Conservation (phyloP, 2,113 vertebrate genomes). For the Monarcha castaneiventris region DNA sequence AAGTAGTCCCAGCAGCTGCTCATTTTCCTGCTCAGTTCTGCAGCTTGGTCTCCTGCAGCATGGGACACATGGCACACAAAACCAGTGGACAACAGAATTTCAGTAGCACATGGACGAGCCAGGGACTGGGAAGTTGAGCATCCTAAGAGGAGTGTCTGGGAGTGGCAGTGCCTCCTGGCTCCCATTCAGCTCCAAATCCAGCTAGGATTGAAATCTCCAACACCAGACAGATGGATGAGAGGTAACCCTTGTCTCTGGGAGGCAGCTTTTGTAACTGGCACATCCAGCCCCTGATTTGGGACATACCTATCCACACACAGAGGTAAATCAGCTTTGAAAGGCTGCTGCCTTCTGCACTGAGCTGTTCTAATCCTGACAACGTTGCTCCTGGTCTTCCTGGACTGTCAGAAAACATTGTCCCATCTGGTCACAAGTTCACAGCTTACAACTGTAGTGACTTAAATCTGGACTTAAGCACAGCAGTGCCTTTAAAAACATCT, state of each 20-base stretch:
- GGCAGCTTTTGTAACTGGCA: not conserved
- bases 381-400: not conserved
- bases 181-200: not conserved
- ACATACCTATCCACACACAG: no score
- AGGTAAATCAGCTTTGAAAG: not conserved
- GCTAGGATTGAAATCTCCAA: not conserved
- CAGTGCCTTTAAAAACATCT: not conserved
- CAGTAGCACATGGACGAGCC: rapidly evolving
- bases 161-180: not conserved
- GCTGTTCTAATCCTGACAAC: not conserved
- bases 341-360: not conserved
- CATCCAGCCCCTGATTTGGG: not conserved
- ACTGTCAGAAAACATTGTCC: not conserved
- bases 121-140: not conserved
- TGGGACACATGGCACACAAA: not conserved
- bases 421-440: not conserved
- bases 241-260: not conserved
- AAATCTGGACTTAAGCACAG: not conserved
- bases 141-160: not conserved
- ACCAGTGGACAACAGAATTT: not conserved
- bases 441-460: not conserved
- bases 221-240: not conserved
- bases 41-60: not conserved
- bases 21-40: not conserved
- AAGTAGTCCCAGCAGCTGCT: not conserved